Base-by-base conservation (phyloP, 2,888 invertebrate genomes). In the Hesperia comma region DNA sequence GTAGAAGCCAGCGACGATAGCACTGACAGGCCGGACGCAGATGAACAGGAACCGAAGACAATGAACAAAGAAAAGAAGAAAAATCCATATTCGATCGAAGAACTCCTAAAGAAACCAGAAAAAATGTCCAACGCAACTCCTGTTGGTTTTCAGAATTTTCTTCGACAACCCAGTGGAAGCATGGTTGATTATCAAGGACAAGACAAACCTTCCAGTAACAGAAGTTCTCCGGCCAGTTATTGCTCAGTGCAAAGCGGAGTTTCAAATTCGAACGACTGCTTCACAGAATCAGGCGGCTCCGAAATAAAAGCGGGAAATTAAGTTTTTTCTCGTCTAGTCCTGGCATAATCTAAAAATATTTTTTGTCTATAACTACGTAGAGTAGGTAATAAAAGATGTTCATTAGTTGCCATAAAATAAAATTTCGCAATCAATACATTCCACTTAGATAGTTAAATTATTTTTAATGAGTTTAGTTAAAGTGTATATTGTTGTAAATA, bases 61-160 rank as follows among this genome's bases (percentile, higher is more conserved):
- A 77, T 75, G 19, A 72, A 82, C 37, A 94, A 94, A 72, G 88
- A 89, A 56, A 93, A 93, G 75, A 96, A 97, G 83, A 94, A 95
- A 70, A 97, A 97, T 81, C 97, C 97, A 0, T 98, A 97, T 80
- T 97, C 97, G 1, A 98, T 98, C 79, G 97, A 97, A 75, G 97
- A 97, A 79, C 84, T 97, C 8, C 81, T 97, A 33, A 97, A 97
- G 80, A 97, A 97, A 75, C 97, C 97, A 0, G 95, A 95, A 71
- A 95, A 95, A 79, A 94, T 94, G 75, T 85, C 87, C 0, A 84
- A 79, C 63, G 77, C 85, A 0, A 80, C 80, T 67, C 88, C 92
- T 8, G 78, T 88, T 26, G 86, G 80, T 2, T 88, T 91, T 56
- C 86, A 85, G 69, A 88, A 92, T 62, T 91, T 93, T 61, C 85